Percentiles rank a stretch among this genome's conserved stretches.
Conservation (phyloP, 2,113 vertebrate species). For the Artemisiospiza belli region DNA sequence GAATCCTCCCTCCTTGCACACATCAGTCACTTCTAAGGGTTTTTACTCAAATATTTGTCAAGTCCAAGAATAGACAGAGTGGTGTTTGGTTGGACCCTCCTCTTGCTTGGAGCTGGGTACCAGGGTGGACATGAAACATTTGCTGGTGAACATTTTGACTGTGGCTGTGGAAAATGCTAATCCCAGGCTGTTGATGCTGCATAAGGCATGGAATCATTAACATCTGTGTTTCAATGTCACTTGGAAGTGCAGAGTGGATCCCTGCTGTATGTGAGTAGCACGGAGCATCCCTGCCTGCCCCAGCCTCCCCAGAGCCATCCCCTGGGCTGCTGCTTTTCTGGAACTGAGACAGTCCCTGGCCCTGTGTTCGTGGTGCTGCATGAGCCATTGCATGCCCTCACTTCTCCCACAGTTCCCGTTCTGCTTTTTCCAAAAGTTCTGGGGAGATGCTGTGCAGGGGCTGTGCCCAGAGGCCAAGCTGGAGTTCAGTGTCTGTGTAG, state of each 20-base stretch:
- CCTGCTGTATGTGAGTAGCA: conserved; percentile 87
- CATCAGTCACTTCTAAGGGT: background rate
- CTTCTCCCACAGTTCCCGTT: background rate
- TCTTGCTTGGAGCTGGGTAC: background rate
- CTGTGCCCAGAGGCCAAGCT: background rate
- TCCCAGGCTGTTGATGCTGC: background rate
- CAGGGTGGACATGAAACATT: background rate
- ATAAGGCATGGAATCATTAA: conserved; percentile 56
- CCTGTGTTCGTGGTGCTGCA: conserved; percentile 13
- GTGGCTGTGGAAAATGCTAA: background rate
- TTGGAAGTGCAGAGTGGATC: conserved; percentile 79
- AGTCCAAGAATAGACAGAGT: background rate
- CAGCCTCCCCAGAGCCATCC: background rate
- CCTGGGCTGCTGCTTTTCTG: background rate
- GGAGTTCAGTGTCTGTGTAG: background rate
- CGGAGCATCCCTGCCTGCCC: conserved; percentile 39
- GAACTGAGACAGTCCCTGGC: background rate
- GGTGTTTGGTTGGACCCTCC: background rate
- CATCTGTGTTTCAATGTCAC: conserved; percentile 67
- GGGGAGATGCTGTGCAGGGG: background rate
- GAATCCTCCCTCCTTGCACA: background rate
- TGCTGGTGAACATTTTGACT: background rate
- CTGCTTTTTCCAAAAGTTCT: conserved; percentile 59
- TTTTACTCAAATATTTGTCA: background rate
- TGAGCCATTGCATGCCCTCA: conserved; percentile 71